These are phyloP conservation scores for Timandra comae DNA, from an alignment of 2,888 invertebrate genomes.

Conservation along the genomic window DNA sequence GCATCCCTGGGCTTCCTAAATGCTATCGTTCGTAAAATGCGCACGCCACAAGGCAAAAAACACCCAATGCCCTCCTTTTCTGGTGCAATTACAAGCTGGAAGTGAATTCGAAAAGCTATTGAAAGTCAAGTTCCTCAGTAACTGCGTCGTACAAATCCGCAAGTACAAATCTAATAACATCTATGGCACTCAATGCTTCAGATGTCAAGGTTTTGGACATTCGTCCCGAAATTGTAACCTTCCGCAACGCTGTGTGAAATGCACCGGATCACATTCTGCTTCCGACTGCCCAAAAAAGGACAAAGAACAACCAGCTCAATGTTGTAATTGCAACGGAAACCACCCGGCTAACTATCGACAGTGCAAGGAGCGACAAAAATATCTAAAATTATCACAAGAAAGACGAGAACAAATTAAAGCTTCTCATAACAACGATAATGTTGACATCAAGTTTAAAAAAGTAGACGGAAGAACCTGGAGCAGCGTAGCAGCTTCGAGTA, in stretches of 20 bases:
- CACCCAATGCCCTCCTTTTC: background rate
- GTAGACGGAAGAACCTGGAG: background rate
- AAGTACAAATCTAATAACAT: slow-evolving; percentile 3
- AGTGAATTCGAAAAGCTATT: slow-evolving; percentile 1
- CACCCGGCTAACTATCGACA: slow-evolving; percentile 10
- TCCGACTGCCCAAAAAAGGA: background rate
- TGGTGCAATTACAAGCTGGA: background rate
- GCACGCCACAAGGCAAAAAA: background rate
- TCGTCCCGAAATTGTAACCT: slow-evolving; percentile 10
- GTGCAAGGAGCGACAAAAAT: slow-evolving; percentile 6
- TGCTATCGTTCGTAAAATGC: slow-evolving; percentile 1
- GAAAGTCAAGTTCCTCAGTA: slow-evolving; percentile 2
- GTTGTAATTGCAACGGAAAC: slow-evolving; percentile 5
- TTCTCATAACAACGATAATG: background rate
- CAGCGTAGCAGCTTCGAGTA: background rate
- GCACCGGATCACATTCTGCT: slow-evolving; percentile 1
- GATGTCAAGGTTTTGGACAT: slow-evolving; percentile 16
- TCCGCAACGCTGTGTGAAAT: slow-evolving; percentile 6
- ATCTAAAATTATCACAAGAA: background rate
- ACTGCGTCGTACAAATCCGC: slow-evolving; percentile 2
- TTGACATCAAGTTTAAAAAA: too few species aligned
- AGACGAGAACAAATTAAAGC: background rate
- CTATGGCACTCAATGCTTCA: slow-evolving; percentile 11
- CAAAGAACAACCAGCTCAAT: background rate
- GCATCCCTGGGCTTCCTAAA: slow-evolving; percentile 4